These are phyloP conservation scores for Caretta caretta DNA, from an alignment of 2,113 vertebrate species.

Conservation along the genomic window DNA sequence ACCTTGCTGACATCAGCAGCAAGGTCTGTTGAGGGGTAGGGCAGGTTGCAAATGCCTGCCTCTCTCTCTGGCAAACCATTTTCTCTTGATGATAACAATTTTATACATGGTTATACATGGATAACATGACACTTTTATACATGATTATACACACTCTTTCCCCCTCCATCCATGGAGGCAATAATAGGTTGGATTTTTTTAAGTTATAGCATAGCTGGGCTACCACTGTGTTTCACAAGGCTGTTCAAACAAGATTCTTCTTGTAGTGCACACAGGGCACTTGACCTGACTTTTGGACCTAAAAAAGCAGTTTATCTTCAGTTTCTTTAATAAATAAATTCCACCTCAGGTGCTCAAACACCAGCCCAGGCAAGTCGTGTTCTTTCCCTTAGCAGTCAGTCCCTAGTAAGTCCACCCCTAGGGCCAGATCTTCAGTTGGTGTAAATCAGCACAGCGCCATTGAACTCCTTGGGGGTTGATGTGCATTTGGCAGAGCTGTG, in stretches of 20 bases:
- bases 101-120: too few species aligned
- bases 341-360: constrained; percentile 29
- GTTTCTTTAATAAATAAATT: neutral
- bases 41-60: neutral
- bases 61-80: neutral
- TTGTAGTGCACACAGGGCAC: neutral
- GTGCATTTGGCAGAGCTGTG: neutral
- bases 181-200: neutral
- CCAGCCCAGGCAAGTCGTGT: neutral
- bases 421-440: neutral
- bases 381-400: neutral
- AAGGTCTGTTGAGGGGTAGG: neutral
- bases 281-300: neutral
- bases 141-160: neutral
- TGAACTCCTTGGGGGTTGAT: neutral
- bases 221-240: constrained; percentile 36
- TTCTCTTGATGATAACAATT: neutral
- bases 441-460: neutral
- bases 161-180: neutral
- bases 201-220: neutral
- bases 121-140: neutral
- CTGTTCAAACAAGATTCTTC: constrained; percentile 29
- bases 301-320: constrained; percentile 10
- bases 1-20: neutral
- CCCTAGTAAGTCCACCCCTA: neutral